These are phyloP conservation scores for Hypocryptadius cinnamomeus DNA, from an alignment of 2,113 vertebrate genomes.

Conservation along the genomic window DNA sequence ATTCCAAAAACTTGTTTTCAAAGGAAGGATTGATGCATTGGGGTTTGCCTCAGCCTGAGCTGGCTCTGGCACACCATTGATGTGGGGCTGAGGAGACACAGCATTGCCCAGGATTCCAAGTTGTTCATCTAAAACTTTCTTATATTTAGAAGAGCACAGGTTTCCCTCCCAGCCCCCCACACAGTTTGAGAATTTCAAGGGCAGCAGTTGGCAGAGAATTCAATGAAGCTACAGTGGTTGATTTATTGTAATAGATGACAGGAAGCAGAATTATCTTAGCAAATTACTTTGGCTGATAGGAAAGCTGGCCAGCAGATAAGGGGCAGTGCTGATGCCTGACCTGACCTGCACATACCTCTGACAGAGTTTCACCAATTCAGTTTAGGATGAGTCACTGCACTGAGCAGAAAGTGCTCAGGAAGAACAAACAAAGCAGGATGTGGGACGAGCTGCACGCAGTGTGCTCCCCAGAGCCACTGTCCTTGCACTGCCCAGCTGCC, in stretches of 20 bases:
- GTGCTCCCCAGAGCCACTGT: neutral
- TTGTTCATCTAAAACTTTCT: neutral
- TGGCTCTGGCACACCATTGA: neutral
- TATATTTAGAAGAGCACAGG: neutral
- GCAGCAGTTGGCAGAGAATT: neutral
- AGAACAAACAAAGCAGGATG: neutral
- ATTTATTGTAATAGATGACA: slow-evolving; percentile 42
- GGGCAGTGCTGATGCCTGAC: neutral
- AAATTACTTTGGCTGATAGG: slow-evolving; percentile 37
- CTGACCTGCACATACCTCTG: neutral
- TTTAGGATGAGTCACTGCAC: neutral
- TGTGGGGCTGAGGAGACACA: neutral
- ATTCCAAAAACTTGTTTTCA: neutral
- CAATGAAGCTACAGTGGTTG: neutral
- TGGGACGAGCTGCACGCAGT: neutral
- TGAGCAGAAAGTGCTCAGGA: neutral
- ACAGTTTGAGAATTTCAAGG: slow-evolving; percentile 4
- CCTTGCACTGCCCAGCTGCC: neutral
- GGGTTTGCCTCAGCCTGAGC: neutral
- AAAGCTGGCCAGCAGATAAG: slow-evolving; percentile 32
- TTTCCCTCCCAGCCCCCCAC: neutral
- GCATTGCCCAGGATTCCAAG: neutral
- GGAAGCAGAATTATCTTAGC: slow-evolving; percentile 41
- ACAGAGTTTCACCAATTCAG: neutral
- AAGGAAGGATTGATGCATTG: neutral